Percentiles rank a stretch among this genome's conserved stretches.
Conservation (phyloP, 35 echinoderm and acorn worm genomes). For the Ophioderma brevispina region DNA sequence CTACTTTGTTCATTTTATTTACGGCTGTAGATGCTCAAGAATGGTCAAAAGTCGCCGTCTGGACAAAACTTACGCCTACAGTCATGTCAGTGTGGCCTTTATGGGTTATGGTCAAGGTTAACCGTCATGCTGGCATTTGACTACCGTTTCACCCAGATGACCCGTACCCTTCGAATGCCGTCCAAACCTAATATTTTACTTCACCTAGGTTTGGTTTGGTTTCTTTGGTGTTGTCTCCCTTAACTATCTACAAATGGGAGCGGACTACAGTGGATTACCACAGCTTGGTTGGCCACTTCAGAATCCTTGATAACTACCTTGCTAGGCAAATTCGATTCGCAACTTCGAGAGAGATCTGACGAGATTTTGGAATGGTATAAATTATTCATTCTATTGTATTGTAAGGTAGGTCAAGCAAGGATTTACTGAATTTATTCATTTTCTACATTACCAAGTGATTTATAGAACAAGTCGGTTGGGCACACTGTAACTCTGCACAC, state of each 20-base stretch:
- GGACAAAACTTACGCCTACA: not conserved
- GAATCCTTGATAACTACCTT: not conserved
- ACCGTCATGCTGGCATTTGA: not conserved
- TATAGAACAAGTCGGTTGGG: too few species aligned
- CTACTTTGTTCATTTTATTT: too few species aligned
- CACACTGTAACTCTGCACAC: too few species aligned
- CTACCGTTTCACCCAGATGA: not conserved
- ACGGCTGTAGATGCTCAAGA: not conserved
- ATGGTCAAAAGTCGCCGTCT: not conserved
- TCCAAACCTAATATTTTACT: not conserved
- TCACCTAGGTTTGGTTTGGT: not conserved
- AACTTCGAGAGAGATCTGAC: not conserved
- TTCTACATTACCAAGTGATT: too few species aligned
- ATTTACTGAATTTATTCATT: too few species aligned
- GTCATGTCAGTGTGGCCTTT: not conserved
- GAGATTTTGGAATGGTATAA: not conserved
- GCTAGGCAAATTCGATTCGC: not conserved
- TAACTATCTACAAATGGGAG: not conserved
- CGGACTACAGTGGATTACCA: not conserved
- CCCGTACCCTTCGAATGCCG: not conserved
- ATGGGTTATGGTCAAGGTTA: not conserved
- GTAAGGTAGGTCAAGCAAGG: not conserved
- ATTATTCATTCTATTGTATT: not conserved
- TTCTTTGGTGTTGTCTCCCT: not conserved
- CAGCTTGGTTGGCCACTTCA: not conserved